These are phyloP conservation scores for Acrocyrtus sp. DNA, from an alignment of 2,888 invertebrate species.

Conservation along the genomic window DNA sequence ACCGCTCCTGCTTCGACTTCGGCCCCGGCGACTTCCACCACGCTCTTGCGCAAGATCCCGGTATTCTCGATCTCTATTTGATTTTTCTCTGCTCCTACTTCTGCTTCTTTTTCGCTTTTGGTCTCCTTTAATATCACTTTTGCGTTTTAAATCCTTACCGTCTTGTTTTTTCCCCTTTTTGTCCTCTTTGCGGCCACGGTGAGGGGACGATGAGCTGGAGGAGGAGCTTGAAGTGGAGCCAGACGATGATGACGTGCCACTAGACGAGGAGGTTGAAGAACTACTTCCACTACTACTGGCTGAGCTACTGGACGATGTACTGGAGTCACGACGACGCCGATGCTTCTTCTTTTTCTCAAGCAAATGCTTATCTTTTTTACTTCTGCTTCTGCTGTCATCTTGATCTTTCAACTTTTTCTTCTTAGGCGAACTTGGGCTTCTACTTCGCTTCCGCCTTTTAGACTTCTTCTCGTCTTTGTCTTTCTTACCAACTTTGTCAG, in stretches of 20 bases:
- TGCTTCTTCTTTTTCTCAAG: constrained; percentile 14
- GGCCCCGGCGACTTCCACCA: constrained; percentile 66
- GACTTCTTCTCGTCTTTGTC: constrained; percentile 65
- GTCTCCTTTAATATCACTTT: neutral
- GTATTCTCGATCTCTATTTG: constrained; percentile 7
- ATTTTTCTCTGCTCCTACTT: neutral
- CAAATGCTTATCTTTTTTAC: constrained; percentile 25
- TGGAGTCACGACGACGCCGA: constrained; percentile 8
- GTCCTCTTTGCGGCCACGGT: neutral
- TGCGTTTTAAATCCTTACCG: neutral
- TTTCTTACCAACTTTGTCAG: constrained; percentile 64
- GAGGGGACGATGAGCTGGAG: constrained; percentile 15
- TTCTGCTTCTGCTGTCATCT: neutral
- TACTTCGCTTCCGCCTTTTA: constrained; percentile 56
- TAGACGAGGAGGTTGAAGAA: constrained; percentile 25
- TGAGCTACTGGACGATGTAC: constrained; percentile 20
- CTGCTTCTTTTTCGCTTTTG: neutral
- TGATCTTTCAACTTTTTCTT: constrained; percentile 15
- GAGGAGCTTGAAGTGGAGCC: constrained; percentile 9
- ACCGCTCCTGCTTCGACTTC: constrained; percentile 67
- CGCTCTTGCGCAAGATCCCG: constrained; percentile 51
- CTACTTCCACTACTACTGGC: neutral
- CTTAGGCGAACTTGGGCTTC: constrained; percentile 3
- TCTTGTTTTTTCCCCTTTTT: neutral
- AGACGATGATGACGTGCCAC: too few species aligned